Conservation (phyloP, 2,113 vertebrate species). For the Craseonycteris thonglongyai region DNA sequence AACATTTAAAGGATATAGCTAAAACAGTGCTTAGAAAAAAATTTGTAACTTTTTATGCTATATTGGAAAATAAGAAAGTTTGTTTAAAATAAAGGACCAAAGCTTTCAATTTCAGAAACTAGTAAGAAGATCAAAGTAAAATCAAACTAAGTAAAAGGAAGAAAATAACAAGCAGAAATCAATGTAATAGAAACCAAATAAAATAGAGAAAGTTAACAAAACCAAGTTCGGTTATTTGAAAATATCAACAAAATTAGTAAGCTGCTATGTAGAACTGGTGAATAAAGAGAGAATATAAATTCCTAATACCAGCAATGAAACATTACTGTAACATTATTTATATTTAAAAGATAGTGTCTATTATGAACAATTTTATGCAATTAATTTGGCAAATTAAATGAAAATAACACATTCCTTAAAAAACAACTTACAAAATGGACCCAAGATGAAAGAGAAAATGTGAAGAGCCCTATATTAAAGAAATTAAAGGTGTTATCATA, state of each 20-base stretch:
- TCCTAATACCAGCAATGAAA: neutral
- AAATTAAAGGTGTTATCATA: constrained; percentile 2
- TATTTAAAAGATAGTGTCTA: neutral
- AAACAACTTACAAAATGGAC: neutral
- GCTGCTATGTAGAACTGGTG: neutral
- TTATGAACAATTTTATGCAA: neutral
- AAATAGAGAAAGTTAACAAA: neutral
- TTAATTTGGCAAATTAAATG: neutral
- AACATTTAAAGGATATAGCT: neutral
- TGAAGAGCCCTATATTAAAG: neutral
- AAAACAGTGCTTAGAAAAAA: neutral
- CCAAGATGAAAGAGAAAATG: constrained; percentile 3
- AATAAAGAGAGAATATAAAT: neutral
- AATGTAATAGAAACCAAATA: neutral
- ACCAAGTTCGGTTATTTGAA: neutral
- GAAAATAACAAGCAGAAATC: neutral
- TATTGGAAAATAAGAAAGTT: constrained; percentile 20
- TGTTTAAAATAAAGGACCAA: neutral
- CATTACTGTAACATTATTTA: neutral
- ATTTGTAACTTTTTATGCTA: neutral
- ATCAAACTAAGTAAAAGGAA: constrained; percentile 20
- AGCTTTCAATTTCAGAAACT: neutral
- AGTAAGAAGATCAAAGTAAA: constrained; percentile 38
- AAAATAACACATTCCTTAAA: neutral
- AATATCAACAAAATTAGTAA: neutral